Base-by-base conservation (phyloP, 2,797 vertebrate species). In the Cetoscarus ocellatus region DNA sequence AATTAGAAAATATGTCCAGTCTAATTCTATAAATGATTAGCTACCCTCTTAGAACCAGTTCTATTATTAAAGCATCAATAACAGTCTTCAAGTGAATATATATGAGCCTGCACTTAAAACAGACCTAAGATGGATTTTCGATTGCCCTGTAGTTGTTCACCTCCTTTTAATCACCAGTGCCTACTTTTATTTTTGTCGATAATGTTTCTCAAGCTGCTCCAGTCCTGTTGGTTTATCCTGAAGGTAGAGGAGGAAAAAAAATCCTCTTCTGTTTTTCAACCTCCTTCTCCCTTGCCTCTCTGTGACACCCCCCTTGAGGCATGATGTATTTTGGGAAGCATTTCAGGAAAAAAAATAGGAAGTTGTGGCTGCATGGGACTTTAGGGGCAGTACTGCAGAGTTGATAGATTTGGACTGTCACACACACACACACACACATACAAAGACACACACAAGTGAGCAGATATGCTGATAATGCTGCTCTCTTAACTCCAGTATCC, bases 291-390 rank as follows among this genome's bases (percentile, higher is more conserved):
- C 65, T 56, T 60, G 61, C 67, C 47, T 68, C 53, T 71, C 45
- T 34, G 19, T 64, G 58, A 68, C 68, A 45, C 59, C 18, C 62
- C 69, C 84, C 77, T 6, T 1, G 57, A 73, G 88, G 72, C 75
- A 39, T n/a, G 64, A 61, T 66, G 49, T 62, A 47, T 59, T 61
- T 51, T 42, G 70, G 67, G 70, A 67, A 82, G 77, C 76, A 62
- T 86, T 85, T 79, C 74, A 68, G 80, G 71, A 59, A 38, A 27
- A 27, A 82, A 72, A 77, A 68, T 72, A 73, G 81, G 77, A 64
- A 72, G 78, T 75, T 78, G 70, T 67, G 34, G 53, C 51, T 44
- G 27, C 27, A 27, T 47, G 34, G 53, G 59, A 62, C 40, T 27
- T 27, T 52, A 35, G 34, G 45, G 66, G 69, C 65, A 39, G 59